Evolutionary conservation across 2,888 invertebrate species (phyloP).

Genomic region (Belgica antarctica): DNA sequence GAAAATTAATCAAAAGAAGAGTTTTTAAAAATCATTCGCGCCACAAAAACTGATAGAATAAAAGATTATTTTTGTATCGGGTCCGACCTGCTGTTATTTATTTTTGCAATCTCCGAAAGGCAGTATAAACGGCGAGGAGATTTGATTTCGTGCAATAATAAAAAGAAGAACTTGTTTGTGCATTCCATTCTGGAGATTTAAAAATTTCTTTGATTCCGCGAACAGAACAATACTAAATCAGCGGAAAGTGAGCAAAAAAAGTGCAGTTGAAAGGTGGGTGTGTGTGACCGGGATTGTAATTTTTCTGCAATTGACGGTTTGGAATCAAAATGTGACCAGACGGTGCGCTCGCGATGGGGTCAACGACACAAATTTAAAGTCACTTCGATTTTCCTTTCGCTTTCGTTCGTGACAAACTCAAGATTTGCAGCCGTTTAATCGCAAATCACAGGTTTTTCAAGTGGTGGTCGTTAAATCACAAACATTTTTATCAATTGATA

Average conservation of each 20-base stretch:
- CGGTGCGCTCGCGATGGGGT: background rate
- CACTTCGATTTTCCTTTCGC: slow-evolving; percentile 4
- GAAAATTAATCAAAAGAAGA: slow-evolving; percentile 25
- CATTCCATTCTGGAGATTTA: background rate
- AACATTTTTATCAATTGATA: background rate
- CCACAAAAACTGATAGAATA: too few relatives aligned
- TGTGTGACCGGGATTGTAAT: background rate
- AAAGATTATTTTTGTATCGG: slow-evolving; percentile 23
- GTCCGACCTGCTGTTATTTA: slow-evolving; percentile 1
- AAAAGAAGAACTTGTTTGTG: slow-evolving; percentile 17
- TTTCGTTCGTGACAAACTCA: background rate
- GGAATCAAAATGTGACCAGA: background rate
- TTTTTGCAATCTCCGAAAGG: background rate
- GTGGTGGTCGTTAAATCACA: background rate
- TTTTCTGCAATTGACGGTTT: background rate
- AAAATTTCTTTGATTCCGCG: background rate
- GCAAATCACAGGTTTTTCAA: background rate
- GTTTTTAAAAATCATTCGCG: slow-evolving; percentile 28
- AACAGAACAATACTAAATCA: too few relatives aligned
- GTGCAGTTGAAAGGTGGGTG: background rate
- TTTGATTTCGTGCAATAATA: background rate
- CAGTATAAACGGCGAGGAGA: too few relatives aligned
- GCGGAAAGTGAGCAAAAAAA: too few relatives aligned
- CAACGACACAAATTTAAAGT: background rate
- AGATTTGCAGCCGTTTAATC: background rate